Percentiles rank a stretch among this genome's conserved stretches.
Conservation (phyloP, 2,113 vertebrate species). For the Cervus canadensis region DNA sequence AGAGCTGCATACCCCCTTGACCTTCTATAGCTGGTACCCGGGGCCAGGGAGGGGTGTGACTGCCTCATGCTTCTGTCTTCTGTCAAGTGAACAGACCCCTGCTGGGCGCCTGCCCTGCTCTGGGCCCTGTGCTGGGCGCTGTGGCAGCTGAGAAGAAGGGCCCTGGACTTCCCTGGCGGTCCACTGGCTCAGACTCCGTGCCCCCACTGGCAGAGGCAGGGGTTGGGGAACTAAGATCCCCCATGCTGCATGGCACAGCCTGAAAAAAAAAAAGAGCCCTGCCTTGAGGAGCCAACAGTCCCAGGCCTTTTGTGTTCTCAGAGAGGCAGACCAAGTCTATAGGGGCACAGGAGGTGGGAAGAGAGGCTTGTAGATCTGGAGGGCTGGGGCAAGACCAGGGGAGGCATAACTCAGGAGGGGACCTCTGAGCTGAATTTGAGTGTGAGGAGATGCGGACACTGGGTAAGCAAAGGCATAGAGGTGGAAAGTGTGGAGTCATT, state of each 20-base stretch:
- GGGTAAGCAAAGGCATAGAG: not conserved
- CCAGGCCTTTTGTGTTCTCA: not conserved
- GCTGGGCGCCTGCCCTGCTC: not conserved
- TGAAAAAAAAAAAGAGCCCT: not conserved
- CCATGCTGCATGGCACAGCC: not conserved
- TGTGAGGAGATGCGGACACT: accelerated
- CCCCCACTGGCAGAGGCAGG: not conserved
- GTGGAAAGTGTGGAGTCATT: not conserved
- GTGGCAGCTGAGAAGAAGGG: not conserved
- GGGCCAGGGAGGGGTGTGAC: not conserved
- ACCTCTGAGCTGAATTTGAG: not conserved
- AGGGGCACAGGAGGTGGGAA: not conserved
- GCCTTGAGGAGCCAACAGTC: not conserved
- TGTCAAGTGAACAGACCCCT: not conserved
- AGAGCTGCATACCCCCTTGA: not conserved
- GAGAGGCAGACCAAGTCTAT: not conserved
- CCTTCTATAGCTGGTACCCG: not conserved
- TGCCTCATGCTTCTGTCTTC: not conserved
- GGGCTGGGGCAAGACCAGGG: not conserved
- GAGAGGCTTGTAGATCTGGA: not conserved
- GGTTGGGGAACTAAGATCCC: not conserved
- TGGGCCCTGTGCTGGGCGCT: not conserved
- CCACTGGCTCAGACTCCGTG: not conserved
- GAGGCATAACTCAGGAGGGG: not conserved
- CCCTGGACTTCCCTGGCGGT: not conserved